These are phyloP conservation scores for Rhopalosiphum padi DNA, from an alignment of 1,140 invertebrate genomes.

Conservation along the genomic window DNA sequence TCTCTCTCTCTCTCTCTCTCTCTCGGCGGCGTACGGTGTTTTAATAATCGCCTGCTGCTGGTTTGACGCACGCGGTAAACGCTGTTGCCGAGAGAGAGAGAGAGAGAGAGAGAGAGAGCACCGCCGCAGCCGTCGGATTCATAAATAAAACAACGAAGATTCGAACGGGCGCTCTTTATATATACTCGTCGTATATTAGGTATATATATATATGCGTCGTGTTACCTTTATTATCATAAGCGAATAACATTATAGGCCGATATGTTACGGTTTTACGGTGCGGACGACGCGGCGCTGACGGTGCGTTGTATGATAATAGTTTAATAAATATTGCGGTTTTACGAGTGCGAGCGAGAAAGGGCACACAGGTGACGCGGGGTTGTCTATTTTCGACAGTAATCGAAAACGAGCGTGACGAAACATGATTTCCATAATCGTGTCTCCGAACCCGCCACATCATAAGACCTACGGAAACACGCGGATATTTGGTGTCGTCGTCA, in stretches of 20 bases:
- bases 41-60: conserved; percentile 1
- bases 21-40: neutral
- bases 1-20: too few relatives aligned
- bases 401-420: neutral
- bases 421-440: neutral
- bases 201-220: neutral
- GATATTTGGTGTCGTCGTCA: too few relatives aligned
- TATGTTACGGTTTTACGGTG: neutral
- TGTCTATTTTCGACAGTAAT: neutral
- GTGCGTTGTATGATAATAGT: neutral
- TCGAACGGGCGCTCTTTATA: too few relatives aligned
- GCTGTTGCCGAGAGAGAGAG: neutral
- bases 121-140: neutral
- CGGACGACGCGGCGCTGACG: neutral
- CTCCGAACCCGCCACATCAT: too few relatives aligned
- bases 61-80: neutral
- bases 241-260: neutral
- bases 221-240: neutral
- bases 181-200: too few relatives aligned
- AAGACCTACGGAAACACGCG: too few relatives aligned
- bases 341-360: neutral
- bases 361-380: neutral
- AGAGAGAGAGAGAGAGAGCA: too few relatives aligned
- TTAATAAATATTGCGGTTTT: neutral
- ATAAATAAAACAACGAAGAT: conserved; percentile 9